Conservation (phyloP, 35 echinoderm and acorn worm species). For the Stichopus chloronotus region DNA sequence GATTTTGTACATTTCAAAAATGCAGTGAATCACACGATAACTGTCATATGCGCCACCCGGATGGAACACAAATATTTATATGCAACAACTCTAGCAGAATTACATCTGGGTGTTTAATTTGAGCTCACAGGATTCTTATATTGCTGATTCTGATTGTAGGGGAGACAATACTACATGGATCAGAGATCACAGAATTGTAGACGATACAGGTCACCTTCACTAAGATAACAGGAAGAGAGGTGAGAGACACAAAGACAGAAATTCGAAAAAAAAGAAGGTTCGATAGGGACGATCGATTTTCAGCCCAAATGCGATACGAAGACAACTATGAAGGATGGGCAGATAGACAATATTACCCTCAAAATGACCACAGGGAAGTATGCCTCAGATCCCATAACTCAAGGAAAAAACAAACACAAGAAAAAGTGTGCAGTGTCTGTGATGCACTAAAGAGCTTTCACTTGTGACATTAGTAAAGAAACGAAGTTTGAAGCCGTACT, state of each 20-base stretch:
- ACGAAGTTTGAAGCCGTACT: too few species aligned
- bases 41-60: not conserved
- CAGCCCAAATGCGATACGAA: too few species aligned
- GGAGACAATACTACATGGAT: not conserved
- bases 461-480: too few species aligned
- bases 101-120: not conserved
- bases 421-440: too few species aligned
- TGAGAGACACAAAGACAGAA: not conserved
- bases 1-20: not conserved
- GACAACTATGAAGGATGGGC: too few species aligned
- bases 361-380: too few species aligned
- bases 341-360: too few species aligned
- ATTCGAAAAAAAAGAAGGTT: too few species aligned
- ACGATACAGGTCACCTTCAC: not conserved
- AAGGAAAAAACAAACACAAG: too few species aligned
- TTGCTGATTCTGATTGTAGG: not conserved
- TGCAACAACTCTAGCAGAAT: not conserved
- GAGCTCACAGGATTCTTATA: not conserved
- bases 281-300: too few species aligned
- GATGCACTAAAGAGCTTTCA: too few species aligned
- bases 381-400: too few species aligned
- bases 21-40: not conserved
- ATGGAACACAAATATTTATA: not conserved
- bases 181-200: not conserved
- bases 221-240: not conserved